Evolutionary conservation across 1,140 invertebrate genomes (phyloP), one percentile per base, ranked within the genome.

Genomic region (Tetraneura akinire): DNA sequence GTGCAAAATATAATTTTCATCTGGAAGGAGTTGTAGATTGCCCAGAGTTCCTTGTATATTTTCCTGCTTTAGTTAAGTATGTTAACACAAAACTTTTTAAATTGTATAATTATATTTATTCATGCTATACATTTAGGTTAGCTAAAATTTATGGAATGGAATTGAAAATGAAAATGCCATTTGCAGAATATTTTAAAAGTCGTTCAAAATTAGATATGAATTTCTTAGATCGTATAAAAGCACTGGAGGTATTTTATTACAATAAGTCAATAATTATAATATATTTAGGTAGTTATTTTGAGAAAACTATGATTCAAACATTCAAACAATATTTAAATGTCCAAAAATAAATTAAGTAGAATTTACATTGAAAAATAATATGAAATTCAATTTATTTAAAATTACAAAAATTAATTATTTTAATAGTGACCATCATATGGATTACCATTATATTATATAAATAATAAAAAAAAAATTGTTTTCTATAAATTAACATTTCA

Each of bases 11-110:
- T 88, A 91, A 97, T 86, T 99, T 99, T 86, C 91, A 96, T 84
- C 86, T 99, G 71, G 95, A 98, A 85, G 96, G 94, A 57, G 95
- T 97, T 18, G 97, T 99, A 0, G 91, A 99, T 86, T 99, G 98
- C 88, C 98, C 98, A 32, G 98, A 99, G 86, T 99, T 98, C 88
- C 87, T 99, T 42, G 96, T 99, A 18, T 91, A 98, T 87, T 94
- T 98, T 86, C 93, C 95, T 32, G 88, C 92, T 8, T 88, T 99
- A 80, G 87, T 91, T 82, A 93, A 81, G 82, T 83, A 49, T 80
- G 70, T 80, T 51, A 1, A 14, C 32, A 1, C 3, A 57, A 76
- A n/a, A 37, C 32, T 37, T 37, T 4, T 37, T 37, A 4, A n/a
- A 37, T 37, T 37, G 32, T 8, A 4, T 37, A 37, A 8, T 37